Evolutionary conservation across 1,140 invertebrate species (phyloP), one percentile per base, ranked within the genome.

Genomic region (Maniola jurtina): DNA sequence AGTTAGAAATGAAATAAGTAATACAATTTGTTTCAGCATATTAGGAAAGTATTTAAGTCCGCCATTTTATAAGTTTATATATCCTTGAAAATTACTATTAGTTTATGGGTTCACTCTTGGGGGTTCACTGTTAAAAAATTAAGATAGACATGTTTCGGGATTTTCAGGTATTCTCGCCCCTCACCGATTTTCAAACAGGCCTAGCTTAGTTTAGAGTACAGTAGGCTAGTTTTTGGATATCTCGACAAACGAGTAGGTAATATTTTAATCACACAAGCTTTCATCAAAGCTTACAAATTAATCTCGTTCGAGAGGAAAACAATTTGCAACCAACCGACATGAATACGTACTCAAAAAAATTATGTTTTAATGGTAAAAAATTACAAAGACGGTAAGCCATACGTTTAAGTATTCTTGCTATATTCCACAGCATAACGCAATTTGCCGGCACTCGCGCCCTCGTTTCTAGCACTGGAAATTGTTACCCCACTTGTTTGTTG

Each of bases 371-470:
- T 69, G 70, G 33, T 55, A 68, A 62, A 61, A 72, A 64, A 57
- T 62, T 70, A 66, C 68, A 56, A 70, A 70, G 65, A 62, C 66
- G 54, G 47, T 54, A 63, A 61, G 65, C 54, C 60, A 72, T 61
- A 72, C 62, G 61, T 59, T 57, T 65, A 70, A 57, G 59, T 70
- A 79, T 73, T 70, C 66, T 70, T 45, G 57, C 47, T 70, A 68
- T 64, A 75, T 71, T 70, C 71, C 70, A 74, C 61, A 66, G 65
- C 71, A 62, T 78, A 81, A 82, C 70, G 71, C 64, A 79, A 77
- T 81, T 84, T 81, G 72, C 71, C 70, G 72, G 66, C 62, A 64
- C 71, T 71, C 70, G 68, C 70, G 75, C 72, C 76, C 79, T 76
- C 77, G 61, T 79, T 80, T 79, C 68, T 64, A 71, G 72, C 64